These are phyloP conservation scores for Phenganax stokvisi DNA, from an alignment of 92 coral and sea anemone genomes.

Conservation along the genomic window DNA sequence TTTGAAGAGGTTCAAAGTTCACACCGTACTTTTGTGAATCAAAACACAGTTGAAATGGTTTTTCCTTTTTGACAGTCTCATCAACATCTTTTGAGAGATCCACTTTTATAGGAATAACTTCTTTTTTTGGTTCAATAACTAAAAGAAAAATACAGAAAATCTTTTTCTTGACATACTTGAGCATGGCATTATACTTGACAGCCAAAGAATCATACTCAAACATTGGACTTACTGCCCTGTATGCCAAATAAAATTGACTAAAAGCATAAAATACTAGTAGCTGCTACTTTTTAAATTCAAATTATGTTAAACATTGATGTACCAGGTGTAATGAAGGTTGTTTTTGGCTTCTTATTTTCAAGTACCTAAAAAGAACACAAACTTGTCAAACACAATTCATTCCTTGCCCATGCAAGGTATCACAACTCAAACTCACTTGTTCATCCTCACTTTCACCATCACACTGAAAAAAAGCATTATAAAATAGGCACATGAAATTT, in stretches of 20 bases:
- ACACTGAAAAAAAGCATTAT: conserved; percentile 52
- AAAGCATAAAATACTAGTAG: no score
- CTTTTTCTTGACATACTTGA: not conserved
- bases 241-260: no score
- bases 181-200: not conserved
- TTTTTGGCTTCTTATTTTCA: not conserved
- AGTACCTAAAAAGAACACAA: not conserved
- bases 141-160: not conserved
- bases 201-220: no score
- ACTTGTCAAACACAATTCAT: no score
- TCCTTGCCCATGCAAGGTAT: not conserved
- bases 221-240: no score
- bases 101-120: not conserved
- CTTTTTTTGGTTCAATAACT: not conserved
- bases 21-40: conserved; percentile 4
- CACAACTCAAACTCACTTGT: conserved; percentile 52
- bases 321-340: not conserved
- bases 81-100: conserved; percentile 18
- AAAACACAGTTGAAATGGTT: not conserved
- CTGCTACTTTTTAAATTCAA: no score
- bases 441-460: conserved; percentile 89
- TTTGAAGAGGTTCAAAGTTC: not conserved
- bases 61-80: not conserved
- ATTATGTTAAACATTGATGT: no score
- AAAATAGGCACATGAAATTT: not conserved